phyloP scores from a whole-genome alignment of 2,113 vertebrate genomes.

The Hyla sarda region DNA sequence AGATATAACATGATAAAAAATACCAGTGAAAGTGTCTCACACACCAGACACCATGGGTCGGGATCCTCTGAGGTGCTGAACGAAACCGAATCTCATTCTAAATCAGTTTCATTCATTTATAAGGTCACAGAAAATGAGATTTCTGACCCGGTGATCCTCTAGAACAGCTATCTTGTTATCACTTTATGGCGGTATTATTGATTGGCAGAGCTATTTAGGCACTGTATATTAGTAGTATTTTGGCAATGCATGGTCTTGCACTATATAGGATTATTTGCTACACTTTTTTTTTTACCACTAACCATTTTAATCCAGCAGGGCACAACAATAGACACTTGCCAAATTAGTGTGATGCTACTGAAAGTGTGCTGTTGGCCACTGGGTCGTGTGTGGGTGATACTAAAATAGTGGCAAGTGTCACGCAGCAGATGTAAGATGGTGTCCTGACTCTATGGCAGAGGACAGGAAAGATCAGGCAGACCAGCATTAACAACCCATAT shows the following conservation, averaged over 20 bases:
- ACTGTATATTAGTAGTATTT: not conserved
- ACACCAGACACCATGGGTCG: not conserved
- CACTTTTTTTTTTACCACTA: no score
- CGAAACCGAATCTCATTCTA: not conserved
- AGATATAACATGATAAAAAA: slow-evolving; percentile 47
- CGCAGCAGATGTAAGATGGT: no score
- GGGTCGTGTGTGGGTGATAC: no score
- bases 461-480: no score
- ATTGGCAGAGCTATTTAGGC: no score
- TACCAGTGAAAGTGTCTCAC: slow-evolving; percentile 43
- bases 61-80: slow-evolving; percentile 2
- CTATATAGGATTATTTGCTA: not conserved
- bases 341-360: no score
- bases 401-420: no score
- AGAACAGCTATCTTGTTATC: not conserved
- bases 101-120: not conserved
- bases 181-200: not conserved
- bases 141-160: not conserved
- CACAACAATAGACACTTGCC: no score
- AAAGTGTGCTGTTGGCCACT: no score
- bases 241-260: not conserved
- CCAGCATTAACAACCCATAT: no score
- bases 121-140: not conserved
- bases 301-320: no score
- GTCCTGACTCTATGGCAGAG: no score